Base-by-base conservation (phyloP, 1,140 invertebrate genomes). In the Adoxophyes honmai region DNA sequence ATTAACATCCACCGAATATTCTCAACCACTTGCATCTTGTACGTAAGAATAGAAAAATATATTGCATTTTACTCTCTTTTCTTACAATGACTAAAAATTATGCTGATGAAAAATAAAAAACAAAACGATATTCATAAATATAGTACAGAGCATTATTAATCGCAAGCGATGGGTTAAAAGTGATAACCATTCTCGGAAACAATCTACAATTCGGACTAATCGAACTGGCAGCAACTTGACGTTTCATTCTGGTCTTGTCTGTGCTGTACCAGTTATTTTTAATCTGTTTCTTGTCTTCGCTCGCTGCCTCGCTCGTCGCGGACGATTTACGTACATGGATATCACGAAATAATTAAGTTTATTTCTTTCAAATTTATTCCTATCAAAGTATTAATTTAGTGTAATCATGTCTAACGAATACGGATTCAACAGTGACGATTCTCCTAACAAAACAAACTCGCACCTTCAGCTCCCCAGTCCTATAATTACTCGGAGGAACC, bases 401-500 rank as follows among this genome's bases (percentile, higher is more conserved):
- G 44, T 62, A 65, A 70, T 38, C 60, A 88, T 88, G 85, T 85
- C 85, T n/a, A 83, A 80, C 64, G 85, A 88, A 68, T 81, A 83
- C 56, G 86, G 83, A 39, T 88, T 88, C 63, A 86, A 88, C 64
- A 86, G 76, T 66, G 86, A 88, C 70, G 86, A 87, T 68, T 89
- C 86, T 34, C 84, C 86, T 16, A 87, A 87, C 59, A 87, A 87
- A 71, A 81, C 75, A 18, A 77, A 75, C 66, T 81, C 89, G 35
- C 89, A 90, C 64, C 83, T 93, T 53, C 90, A 91, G 70, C 77
- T 95, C 64, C 95, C 95, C 10, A 95, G 94, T 81, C 95, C 94
- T 10, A 93, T 96, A 66, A 94, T 95, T 38, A 96, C 95, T 5
- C 90, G 93, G 70, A 88, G 95, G 62, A 95, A 92, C 62, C 89